Evolutionary conservation across 2,888 invertebrate species (phyloP), one percentile per base, ranked within the genome.

Genomic region (Adelognathus sp.): DNA sequence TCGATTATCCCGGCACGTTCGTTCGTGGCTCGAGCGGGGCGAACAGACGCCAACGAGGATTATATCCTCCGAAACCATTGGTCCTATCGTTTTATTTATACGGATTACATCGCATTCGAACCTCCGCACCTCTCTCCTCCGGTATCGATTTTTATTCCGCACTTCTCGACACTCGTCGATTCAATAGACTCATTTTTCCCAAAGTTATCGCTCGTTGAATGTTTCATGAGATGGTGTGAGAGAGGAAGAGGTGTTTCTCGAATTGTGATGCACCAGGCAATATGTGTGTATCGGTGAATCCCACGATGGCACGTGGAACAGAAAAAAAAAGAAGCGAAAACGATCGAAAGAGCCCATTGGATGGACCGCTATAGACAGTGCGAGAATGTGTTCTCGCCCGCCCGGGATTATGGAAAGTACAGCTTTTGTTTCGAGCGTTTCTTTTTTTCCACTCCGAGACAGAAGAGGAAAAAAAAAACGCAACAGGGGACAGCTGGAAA

Each of bases 21-120:
- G 66, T 69, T 60, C 54, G 56, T 46, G 56, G 73, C 36, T 24
- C 50, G 63, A 69, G 31, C 56, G 46, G 72, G 58, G 61, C n/a
- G 18, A 74, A 69, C 63, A 79, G 67, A 79, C 58, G 64, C 69
- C 63, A 41, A 63, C 56, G 56, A 67, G 79, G 79, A 79, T 79
- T 76, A 76, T 76, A 72, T 76, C 67, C 24, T 67, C 56, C 11
- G 63, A n/a, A n/a, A n/a, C n/a, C n/a, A n/a, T n/a, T n/a, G n/a
- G n/a, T n/a, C n/a, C 75, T 61, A 77, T 80, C 69, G 74, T 77
- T 77, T 80, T 74, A 77, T 80, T 80, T 80, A 73, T 77, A 74
- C 71, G 66, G 77, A 77, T 80, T 74, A 74, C 80, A 67, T 77
- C 75, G 77, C 70, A 80, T 66, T 52, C 67, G 39, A 70, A 39